Percentiles rank a stretch among this genome's conserved stretches.
Conservation (phyloP, 2,113 vertebrate species). For the Manacus vitellinus region DNA sequence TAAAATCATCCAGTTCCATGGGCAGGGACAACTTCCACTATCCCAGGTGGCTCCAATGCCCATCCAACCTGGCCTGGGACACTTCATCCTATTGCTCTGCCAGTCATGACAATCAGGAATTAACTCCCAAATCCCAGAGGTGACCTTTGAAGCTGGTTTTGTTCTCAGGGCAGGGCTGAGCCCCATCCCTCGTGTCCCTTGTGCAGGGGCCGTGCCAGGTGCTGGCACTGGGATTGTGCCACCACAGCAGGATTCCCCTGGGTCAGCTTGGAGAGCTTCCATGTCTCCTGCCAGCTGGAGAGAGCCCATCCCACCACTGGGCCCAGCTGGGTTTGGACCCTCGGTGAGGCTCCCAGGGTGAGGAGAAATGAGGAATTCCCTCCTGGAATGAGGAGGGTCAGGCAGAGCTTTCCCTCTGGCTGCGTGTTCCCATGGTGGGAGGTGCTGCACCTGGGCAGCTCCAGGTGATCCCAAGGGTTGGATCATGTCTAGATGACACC, state of each 20-base stretch:
- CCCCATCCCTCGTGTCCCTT: neutral
- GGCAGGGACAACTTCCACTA: neutral
- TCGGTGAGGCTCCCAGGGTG: neutral
- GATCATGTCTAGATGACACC: neutral
- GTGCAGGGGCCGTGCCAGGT: neutral
- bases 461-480: neutral
- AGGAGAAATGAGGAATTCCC: neutral
- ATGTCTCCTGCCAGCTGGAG: neutral
- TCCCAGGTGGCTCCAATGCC: neutral
- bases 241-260: neutral
- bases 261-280: neutral
- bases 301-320: fast-evolving
- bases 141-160: neutral
- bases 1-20: neutral
- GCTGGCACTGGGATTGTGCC: neutral
- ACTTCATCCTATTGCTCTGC: fast-evolving
- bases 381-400: too few relatives aligned
- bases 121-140: neutral
- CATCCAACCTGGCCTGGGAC: neutral
- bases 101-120: neutral
- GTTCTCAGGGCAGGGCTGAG: neutral
- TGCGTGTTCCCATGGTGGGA: fast-evolving
- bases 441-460: neutral
- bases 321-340: neutral
- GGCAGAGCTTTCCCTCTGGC: neutral